Evolutionary conservation across 2,797 vertebrate genomes (phyloP), one percentile per base, ranked within the genome.

Genomic region (Chelon labrosus): DNA sequence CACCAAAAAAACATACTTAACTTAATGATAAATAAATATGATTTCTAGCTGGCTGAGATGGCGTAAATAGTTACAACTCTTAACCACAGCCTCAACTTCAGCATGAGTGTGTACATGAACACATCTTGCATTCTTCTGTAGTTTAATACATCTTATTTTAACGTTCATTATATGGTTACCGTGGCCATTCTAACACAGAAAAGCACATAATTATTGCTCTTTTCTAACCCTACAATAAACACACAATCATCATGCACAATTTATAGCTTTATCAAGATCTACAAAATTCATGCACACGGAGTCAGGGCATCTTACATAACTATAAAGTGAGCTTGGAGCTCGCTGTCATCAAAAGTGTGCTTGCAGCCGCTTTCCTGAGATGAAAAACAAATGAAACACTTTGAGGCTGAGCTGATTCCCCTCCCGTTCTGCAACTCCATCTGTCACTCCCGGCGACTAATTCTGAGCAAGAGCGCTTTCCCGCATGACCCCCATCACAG

Each of bases 381-480:
- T 91, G 81, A 88, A 83, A 92, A 90, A 93, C 87, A 90, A 92
- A 92, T 91, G 86, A 88, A 89, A 83, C 86, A 83, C 85, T 90
- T 88, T 89, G 84, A 89, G 80, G 79, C 80, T 79, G 80, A 86
- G 84, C 73, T 68, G 89, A 79, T 83, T 85, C 79, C 81, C 85
- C 81, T 80, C 88, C 85, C 79, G 19, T 75, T 68, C 84, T 70
- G 64, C 74, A 61, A 68, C 88, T 89, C 90, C 89, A 91, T 92
- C 92, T 92, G 92, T 93, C 89, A 90, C 85, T 91, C 85, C 69
- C 75, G 52, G 86, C 69, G 62, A 90, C 89, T 89, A 85, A 85
- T 84, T 89, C 86, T 71, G 77, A 89, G 87, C 84, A 84, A 62
- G 85, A 88, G 75, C 31, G 74, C 84, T 86, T 91, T 91, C 82